Conservation (phyloP, 2,888 invertebrate species). For the Galeopsomyia nigrocyanea region DNA sequence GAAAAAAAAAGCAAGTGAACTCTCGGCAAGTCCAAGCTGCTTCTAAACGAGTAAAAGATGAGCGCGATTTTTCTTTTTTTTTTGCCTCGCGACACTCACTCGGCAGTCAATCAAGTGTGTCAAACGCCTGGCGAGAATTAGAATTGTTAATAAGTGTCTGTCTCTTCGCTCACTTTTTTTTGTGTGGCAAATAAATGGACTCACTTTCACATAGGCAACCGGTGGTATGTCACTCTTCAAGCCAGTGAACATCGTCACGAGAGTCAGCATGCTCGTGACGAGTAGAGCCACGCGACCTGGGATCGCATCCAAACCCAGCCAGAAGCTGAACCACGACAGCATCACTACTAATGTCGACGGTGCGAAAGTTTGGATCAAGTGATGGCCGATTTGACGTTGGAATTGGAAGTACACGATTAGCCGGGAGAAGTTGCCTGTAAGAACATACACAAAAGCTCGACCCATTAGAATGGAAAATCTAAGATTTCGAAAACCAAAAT, state of each 20-base stretch:
- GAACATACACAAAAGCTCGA: no score
- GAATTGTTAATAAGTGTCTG: no score
- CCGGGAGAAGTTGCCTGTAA: constrained; percentile 81
- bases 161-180: no score
- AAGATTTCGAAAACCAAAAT: no score
- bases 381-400: constrained; percentile 87
- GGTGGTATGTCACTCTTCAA: constrained; percentile 86
- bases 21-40: no score
- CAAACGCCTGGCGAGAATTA: no score
- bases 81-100: no score
- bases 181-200: constrained; percentile 39
- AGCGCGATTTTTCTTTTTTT: no score
- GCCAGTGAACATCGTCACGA: constrained; percentile 90
- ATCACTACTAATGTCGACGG: constrained; percentile 87
- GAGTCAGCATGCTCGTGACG: constrained; percentile 86
- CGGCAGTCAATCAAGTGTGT: no score
- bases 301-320: constrained; percentile 87
- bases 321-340: constrained; percentile 90
- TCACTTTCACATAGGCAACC: constrained; percentile 88
- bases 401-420: constrained; percentile 84
- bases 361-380: constrained; percentile 87
- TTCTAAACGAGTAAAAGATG: no score
- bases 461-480: no score
- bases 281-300: constrained; percentile 85
- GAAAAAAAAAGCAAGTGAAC: no score